Base-by-base conservation (phyloP, 23 tunicate genomes). In the Diplosoma virens region DNA sequence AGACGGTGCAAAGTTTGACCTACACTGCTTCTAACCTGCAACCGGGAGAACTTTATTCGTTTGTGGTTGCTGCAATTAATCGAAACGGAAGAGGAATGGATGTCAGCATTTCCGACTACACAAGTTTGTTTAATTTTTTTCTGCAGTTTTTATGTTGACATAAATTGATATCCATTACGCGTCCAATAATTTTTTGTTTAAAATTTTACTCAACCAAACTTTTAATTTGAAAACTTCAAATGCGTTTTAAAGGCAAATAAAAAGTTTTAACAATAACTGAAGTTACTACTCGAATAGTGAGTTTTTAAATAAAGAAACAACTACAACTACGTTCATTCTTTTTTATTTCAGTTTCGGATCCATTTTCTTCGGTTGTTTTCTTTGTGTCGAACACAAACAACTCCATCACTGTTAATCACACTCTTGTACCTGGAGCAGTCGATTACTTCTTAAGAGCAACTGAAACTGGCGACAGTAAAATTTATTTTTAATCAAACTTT, bases 291-390 rank as follows among this genome's bases (percentile, higher is more conserved):
- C n/a, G n/a, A n/a, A n/a, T n/a, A n/a, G n/a, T n/a, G n/a, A n/a
- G n/a, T n/a, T n/a, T n/a, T n/a, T n/a, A n/a, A n/a, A n/a, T n/a
- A n/a, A n/a, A n/a, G n/a, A n/a, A n/a, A n/a, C n/a, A n/a, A n/a
- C n/a, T n/a, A n/a, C n/a, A n/a, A n/a, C n/a, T n/a, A n/a, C n/a
- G n/a, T n/a, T n/a, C n/a, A n/a, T 7, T 66, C 21, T 32, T 66
- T 6, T 70, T 70, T 70, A 9, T 17, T 37, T 5, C 76, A 70
- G 76, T 70, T 5, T 5, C 55, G 14, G 34, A 45, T 37, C 76
- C 76, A 3, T 70, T 70, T 23, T 4, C 55, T 5, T 37, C 76
- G 5, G 26, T 37, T 7, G 76, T 25, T 16, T 4, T 11, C 25
- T 70, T 70, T 23, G 76, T 37, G 18, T 9, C 65, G 17, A 70